phyloP scores from a whole-genome alignment of 53 echinoderm and acorn worm species.

The Apostichopus leukothele region DNA sequence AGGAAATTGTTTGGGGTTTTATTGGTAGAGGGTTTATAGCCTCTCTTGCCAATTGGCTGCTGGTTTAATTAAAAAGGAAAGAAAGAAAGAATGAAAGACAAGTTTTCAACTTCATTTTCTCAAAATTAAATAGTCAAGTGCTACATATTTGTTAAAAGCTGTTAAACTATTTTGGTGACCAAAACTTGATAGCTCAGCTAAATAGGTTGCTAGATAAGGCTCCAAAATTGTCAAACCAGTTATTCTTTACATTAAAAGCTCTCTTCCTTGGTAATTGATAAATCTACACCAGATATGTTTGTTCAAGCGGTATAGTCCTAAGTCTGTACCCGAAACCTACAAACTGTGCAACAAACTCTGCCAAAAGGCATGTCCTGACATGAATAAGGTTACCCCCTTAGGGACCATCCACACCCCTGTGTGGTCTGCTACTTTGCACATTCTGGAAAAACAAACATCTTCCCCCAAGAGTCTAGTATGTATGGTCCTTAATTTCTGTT shows the following conservation, averaged over 20 bases:
- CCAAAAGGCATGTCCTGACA: slow-evolving; percentile 26
- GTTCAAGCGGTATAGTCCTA: too few relatives aligned
- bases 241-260: too few relatives aligned
- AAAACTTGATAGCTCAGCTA: too few relatives aligned
- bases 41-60: not conserved
- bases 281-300: too few relatives aligned
- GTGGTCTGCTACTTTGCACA: not conserved
- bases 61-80: not conserved
- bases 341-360: not conserved
- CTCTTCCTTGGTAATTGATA: too few relatives aligned
- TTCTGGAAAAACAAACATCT: not conserved
- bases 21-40: not conserved
- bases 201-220: too few relatives aligned
- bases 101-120: not conserved
- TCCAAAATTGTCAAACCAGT: too few relatives aligned
- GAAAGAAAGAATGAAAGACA: not conserved
- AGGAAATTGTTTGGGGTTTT: not conserved
- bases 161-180: too few relatives aligned
- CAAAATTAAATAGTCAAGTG: too few relatives aligned
- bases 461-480: not conserved
- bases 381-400: not conserved
- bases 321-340: too few relatives aligned
- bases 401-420: not conserved
- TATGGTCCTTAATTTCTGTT: too few relatives aligned
- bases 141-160: too few relatives aligned